Conservation (phyloP, 1,140 invertebrate species). For the Hydropsyche tenuis region DNA sequence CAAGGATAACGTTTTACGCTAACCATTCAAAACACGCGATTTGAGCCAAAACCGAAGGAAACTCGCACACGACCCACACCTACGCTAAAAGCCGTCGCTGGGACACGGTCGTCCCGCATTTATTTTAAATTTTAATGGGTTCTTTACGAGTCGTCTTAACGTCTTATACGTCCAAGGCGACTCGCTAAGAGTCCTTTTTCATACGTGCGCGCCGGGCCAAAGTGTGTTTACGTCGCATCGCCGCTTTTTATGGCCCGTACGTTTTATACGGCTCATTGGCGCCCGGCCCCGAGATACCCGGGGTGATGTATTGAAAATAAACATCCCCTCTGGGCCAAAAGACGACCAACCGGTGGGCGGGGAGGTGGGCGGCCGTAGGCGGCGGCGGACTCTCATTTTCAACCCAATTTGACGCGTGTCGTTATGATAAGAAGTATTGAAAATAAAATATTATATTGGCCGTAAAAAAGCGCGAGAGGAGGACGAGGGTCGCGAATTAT, state of each 20-base stretch:
- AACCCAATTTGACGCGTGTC: constrained; percentile 39
- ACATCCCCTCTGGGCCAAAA: constrained; percentile 29
- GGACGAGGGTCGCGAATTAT: constrained; percentile 8
- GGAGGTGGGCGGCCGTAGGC: neutral
- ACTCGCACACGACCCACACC: no score
- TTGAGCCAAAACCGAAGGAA: no score
- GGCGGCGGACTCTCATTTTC: constrained; percentile 40
- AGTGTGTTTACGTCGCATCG: constrained; percentile 44
- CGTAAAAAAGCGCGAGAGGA: constrained; percentile 15
- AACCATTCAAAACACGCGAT: no score
- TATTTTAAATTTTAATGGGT: neutral
- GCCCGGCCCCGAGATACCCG: constrained; percentile 35
- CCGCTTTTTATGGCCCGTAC: constrained; percentile 45
- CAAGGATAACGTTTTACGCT: no score
- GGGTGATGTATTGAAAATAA: constrained; percentile 48
- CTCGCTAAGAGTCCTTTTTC: neutral
- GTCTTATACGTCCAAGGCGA: neutral
- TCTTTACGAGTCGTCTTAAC: neutral
- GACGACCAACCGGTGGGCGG: neutral
- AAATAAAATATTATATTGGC: constrained; percentile 41
- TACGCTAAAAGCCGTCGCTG: no score
- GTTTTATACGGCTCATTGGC: constrained; percentile 47
- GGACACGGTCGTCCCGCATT: no score
- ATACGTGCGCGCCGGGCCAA: constrained; percentile 12
- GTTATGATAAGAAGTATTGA: constrained; percentile 46